A percentile compares a stretch with the other conserved stretches of the same genome.
Conservation (phyloP, 2,113 vertebrate genomes). For the Hiodon tergisus region DNA sequence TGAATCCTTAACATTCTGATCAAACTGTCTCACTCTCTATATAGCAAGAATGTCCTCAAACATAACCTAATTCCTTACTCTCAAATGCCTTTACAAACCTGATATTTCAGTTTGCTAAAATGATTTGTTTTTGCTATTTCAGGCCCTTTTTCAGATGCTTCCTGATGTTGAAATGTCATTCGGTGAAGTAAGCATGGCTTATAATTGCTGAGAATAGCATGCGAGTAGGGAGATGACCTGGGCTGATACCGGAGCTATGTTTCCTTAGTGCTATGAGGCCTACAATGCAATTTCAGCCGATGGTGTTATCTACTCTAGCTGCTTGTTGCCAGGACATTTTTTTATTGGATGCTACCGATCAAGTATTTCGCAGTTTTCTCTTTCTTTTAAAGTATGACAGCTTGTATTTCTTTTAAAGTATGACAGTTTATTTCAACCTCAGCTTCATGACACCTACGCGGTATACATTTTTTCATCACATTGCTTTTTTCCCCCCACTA, state of each 20-base stretch:
- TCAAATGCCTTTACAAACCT: neutral
- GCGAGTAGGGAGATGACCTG: neutral
- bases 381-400: too few relatives aligned
- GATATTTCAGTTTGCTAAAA: neutral
- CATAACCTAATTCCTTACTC: too few relatives aligned
- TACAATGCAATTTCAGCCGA: conserved; percentile 8
- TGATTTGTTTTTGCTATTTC: neutral
- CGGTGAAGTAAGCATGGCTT: neutral
- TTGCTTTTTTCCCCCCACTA: too few relatives aligned
- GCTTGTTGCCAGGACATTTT: neutral
- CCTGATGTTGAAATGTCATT: neutral
- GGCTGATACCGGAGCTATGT: neutral
- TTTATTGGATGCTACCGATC: neutral
- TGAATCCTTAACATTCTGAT: too few relatives aligned
- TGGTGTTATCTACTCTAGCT: conserved; percentile 8
- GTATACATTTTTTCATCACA: too few relatives aligned
- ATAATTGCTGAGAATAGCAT: conserved; percentile 10
- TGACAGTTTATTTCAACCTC: neutral
- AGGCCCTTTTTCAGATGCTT: too few relatives aligned
- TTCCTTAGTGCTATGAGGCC: neutral
- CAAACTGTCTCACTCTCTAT: too few relatives aligned
- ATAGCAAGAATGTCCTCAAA: too few relatives aligned
- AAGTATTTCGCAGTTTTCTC: neutral
- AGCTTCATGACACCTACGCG: too few relatives aligned
- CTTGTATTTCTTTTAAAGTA: neutral